Evolutionary conservation across 2,113 vertebrate species (phyloP).

Genomic region (Antennarius striatus): DNA sequence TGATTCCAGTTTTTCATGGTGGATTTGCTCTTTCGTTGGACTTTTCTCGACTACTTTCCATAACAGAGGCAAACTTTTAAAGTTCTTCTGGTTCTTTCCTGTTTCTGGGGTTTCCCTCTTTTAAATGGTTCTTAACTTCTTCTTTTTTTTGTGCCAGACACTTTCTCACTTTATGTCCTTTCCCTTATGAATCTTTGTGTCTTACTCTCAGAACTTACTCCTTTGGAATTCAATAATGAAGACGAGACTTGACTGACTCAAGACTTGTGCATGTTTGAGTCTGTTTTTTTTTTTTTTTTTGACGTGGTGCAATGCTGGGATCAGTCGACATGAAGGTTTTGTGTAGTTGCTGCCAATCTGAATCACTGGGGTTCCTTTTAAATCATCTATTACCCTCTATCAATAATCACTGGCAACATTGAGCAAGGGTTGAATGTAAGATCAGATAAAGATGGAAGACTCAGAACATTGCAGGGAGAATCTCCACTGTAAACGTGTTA

Average conservation of each 20-base stretch:
- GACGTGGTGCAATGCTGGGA: not conserved
- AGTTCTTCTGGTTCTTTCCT: slow-evolving; percentile 29
- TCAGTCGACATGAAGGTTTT: slow-evolving; percentile 7
- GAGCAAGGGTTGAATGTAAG: not conserved
- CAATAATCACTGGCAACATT: slow-evolving; percentile 12
- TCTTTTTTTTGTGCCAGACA: slow-evolving; percentile 4
- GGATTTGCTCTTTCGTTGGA: not conserved
- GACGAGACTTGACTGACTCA: not conserved
- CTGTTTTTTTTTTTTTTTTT: not conserved
- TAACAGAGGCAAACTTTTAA: slow-evolving; percentile 5
- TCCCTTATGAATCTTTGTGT: slow-evolving; percentile 1
- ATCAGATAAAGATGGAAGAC: not conserved
- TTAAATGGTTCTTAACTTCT: slow-evolving; percentile 16
- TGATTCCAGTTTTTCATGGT: too few species aligned
- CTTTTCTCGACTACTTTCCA: slow-evolving; percentile 19
- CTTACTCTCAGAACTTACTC: slow-evolving; percentile 17
- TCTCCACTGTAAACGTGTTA: not conserved
- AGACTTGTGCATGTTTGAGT: not conserved
- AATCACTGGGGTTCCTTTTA: not conserved
- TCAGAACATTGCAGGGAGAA: not conserved
- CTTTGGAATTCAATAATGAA: slow-evolving; percentile 12
- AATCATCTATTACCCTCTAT: slow-evolving; percentile 6
- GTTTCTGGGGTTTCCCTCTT: slow-evolving; percentile 17
- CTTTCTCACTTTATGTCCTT: not conserved
- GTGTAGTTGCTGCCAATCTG: not conserved